Percentiles rank a stretch among this genome's conserved stretches.
phyloP scores from a whole-genome alignment of 2,797 vertebrate genomes.

The Sebastiscus albofasciatus region DNA sequence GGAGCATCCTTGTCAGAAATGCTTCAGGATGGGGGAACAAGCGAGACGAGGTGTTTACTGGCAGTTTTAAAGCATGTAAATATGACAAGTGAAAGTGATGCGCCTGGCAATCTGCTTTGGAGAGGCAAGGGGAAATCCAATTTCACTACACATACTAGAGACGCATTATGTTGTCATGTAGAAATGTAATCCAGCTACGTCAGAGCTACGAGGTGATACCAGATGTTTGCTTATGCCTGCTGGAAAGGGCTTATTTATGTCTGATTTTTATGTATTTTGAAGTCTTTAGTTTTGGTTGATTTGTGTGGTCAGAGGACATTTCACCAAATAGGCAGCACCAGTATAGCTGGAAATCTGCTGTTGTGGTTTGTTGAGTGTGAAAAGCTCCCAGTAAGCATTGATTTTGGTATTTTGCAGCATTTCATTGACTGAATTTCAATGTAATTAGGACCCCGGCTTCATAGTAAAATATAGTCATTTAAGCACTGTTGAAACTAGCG shows the following conservation, averaged over 20 bases:
- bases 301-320: not conserved
- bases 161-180: conserved; percentile 32
- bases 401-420: not conserved
- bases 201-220: not conserved
- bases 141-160: conserved; percentile 37
- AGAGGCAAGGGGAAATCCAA: conserved; percentile 20
- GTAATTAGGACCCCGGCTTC: not conserved
- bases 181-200: conserved; percentile 18
- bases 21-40: not conserved
- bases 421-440: not conserved
- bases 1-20: conserved; percentile 11
- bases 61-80: conserved; percentile 31
- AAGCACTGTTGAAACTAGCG: not conserved
- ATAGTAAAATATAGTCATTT: not conserved
- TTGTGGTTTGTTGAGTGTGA: not conserved
- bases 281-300: not conserved
- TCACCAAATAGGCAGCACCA: not conserved
- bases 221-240: not conserved
- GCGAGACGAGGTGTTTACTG: conserved; percentile 21
- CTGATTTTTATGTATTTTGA: not conserved
- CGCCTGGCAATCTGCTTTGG: conserved; percentile 25
- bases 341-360: not conserved
- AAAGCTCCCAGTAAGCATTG: not conserved
- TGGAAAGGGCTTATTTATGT: not conserved
- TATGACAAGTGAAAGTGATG: conserved; percentile 31